Conservation (phyloP, 1,140 invertebrate species). For the Aricia agestis region DNA sequence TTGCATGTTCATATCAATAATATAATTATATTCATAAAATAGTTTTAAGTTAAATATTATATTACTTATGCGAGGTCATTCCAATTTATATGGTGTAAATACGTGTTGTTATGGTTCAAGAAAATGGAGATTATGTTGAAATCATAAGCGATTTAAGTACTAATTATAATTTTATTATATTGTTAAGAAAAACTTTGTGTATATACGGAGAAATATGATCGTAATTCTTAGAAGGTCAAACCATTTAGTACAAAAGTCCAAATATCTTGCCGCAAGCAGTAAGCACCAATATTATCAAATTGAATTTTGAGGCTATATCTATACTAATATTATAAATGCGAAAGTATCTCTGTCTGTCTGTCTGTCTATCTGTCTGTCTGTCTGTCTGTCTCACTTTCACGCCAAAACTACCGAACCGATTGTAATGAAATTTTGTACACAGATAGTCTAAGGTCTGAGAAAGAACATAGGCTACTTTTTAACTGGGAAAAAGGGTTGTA, state of each 20-base stretch:
- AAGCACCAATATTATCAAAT: neutral
- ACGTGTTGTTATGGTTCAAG: neutral
- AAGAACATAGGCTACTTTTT: too few relatives aligned
- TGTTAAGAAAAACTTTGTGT: neutral
- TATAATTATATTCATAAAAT: constrained; percentile 17
- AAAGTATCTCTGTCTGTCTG: too few relatives aligned
- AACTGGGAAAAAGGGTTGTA: too few relatives aligned
- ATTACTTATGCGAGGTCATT: neutral
- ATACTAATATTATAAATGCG: too few relatives aligned
- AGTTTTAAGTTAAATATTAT: neutral
- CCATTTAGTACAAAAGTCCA: neutral
- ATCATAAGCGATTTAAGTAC: neutral
- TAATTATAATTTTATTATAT: neutral
- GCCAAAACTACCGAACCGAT: too few relatives aligned
- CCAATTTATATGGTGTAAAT: neutral
- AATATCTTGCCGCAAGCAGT: neutral
- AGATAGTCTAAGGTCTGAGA: too few relatives aligned
- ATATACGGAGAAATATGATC: neutral
- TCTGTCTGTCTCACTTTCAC: too few relatives aligned
- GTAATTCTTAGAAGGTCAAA: neutral
- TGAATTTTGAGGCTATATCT: too few relatives aligned
- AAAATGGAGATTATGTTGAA: neutral
- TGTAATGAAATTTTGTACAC: too few relatives aligned
- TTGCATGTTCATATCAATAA: constrained; percentile 22
- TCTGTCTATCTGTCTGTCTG: too few relatives aligned